These are phyloP conservation scores for Tribolium madens DNA, from an alignment of 1,140 invertebrate species.

Conservation along the genomic window DNA sequence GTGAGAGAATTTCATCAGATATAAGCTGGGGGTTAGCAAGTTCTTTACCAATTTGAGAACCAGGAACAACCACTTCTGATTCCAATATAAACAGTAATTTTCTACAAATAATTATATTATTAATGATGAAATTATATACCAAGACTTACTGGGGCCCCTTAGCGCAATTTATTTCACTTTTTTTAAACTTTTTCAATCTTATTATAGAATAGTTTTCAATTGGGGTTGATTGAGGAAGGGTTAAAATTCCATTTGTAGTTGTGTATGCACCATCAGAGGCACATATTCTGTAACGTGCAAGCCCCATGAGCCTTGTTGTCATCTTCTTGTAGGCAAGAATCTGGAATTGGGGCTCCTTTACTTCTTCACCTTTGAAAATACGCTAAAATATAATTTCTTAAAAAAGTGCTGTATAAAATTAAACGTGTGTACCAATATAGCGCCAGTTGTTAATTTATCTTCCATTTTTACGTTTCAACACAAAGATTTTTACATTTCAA, in stretches of 20 bases:
- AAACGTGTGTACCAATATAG: not conserved
- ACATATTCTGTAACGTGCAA: slow-evolving; percentile 84
- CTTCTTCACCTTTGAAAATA: slow-evolving; percentile 76
- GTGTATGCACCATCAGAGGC: slow-evolving; percentile 87
- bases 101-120: not conserved
- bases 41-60: slow-evolving; percentile 78
- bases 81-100: slow-evolving; percentile 86
- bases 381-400: slow-evolving; percentile 67
- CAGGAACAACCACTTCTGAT: slow-evolving; percentile 79
- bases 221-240: slow-evolving; percentile 81
- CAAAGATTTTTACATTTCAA: too few species aligned
- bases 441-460: not conserved
- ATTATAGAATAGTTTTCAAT: slow-evolving; percentile 83
- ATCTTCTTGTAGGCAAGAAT: slow-evolving; percentile 77
- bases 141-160: slow-evolving; percentile 56
- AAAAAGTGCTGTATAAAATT: not conserved
- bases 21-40: slow-evolving; percentile 81
- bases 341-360: slow-evolving; percentile 79
- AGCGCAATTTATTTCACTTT: slow-evolving; percentile 79
- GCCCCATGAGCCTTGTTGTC: slow-evolving; percentile 69
- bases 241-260: slow-evolving; percentile 92
- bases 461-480: not conserved
- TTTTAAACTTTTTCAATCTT: slow-evolving; percentile 82
- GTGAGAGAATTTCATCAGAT: slow-evolving; percentile 63
- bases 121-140: not conserved